Base-by-base conservation (phyloP, 2,797 vertebrate genomes). In the Peromyscus attwateri region DNA sequence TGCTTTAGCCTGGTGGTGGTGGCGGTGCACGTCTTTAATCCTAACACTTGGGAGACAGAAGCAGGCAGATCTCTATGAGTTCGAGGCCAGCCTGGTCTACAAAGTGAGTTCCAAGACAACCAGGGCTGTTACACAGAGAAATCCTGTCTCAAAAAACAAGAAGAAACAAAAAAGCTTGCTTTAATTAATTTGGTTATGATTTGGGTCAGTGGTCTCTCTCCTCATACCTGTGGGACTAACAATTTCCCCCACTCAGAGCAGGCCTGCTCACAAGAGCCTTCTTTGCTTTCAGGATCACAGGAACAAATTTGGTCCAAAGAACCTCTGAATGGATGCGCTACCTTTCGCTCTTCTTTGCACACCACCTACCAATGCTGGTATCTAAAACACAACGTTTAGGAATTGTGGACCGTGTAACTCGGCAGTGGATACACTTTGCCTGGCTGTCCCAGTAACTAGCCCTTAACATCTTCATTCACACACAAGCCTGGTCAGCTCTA, bases 401-500 rank as follows among this genome's bases (percentile, higher is more conserved):
- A 46, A 66, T 13, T 14, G 2, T 49, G 46, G 19, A 14, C 34
- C 21, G 25, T 7, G 29, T 25, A 5, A 7, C 34, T 71, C 29
- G 14, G 66, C 34, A 40, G 31, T 7, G 17, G 13, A 10, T 9
- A 4, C 8, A 31, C 70, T n/a, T 25, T 40, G 31, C 8, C 16
- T 12, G 2, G 6, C n/a, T 70, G 1, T 34, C 1, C 5, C 11
- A 57, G 31, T 4, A 3, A 9, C 9, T 13, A 4, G 70, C 14
- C 11, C n/a, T 71, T 52, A 57, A 37, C 40, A 13, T 16, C 17
- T 76, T 68, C 6, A 14, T n/a, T 40, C 4, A 8, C 27, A 46
- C 7, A 13, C 11, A 77, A 3, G 23, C 34, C 82, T 70, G 14
- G 16, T 77, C 49, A 40, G 62, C 1, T 12, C 57, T 14, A 21